Evolutionary conservation across 2,888 invertebrate genomes (phyloP).

Genomic region (Periphyllus acericola): DNA sequence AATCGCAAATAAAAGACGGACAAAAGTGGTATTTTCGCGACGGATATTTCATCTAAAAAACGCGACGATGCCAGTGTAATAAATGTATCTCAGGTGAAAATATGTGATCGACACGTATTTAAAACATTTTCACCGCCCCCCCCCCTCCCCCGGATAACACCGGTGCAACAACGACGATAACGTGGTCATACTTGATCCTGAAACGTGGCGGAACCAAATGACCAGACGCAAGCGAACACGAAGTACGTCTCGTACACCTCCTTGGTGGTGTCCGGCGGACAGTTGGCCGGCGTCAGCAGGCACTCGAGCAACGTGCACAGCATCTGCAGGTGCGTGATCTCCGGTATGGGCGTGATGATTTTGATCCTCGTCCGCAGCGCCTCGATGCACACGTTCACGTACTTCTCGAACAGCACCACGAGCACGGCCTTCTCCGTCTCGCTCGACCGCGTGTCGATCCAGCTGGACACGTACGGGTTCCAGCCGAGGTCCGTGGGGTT

Average conservation of each 20-base stretch:
- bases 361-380: conserved; percentile 80
- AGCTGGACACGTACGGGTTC: conserved; percentile 91
- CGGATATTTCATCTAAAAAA: too few relatives aligned
- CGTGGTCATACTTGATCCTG: conserved; percentile 83
- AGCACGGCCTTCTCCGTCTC: conserved; percentile 82
- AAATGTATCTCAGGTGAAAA: too few relatives aligned
- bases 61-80: too few relatives aligned
- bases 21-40: too few relatives aligned
- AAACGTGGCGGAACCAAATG: conserved; percentile 90
- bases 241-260: conserved; percentile 96
- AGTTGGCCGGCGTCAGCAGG: conserved; percentile 80
- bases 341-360: conserved; percentile 89
- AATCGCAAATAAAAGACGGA: too few relatives aligned
- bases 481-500: conserved; percentile 95
- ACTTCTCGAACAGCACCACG: conserved; percentile 90
- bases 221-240: conserved; percentile 90
- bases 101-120: too few relatives aligned
- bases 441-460: conserved; percentile 82
- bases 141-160: too few relatives aligned
- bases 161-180: too few relatives aligned
- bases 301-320: conserved; percentile 88
- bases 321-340: conserved; percentile 89
- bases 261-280: conserved; percentile 89
- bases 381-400: conserved; percentile 86
- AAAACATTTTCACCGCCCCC: too few relatives aligned